These are phyloP conservation scores for Atta colombica DNA, from an alignment of 1,140 invertebrate species.

Conservation along the genomic window DNA sequence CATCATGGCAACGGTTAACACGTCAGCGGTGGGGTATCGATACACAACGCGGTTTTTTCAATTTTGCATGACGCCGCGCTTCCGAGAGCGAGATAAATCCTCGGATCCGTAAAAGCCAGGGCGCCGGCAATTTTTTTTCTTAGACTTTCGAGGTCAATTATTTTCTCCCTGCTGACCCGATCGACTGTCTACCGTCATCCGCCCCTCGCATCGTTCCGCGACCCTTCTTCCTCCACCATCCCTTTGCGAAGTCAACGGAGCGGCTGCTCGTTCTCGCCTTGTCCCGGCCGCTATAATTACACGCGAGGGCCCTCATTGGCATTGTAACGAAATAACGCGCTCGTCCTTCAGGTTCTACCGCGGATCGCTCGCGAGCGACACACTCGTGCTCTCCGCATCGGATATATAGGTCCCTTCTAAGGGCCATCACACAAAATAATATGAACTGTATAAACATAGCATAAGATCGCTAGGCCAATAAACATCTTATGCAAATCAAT, in stretches of 20 bases:
- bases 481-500: too few relatives aligned
- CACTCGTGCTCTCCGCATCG: slow-evolving; percentile 3
- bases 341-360: slow-evolving; percentile 37
- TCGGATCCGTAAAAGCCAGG: slow-evolving; percentile 38
- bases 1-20: background rate
- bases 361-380: background rate
- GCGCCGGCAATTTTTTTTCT: slow-evolving; percentile 60
- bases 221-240: slow-evolving; percentile 27
- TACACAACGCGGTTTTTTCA: slow-evolving; percentile 37
- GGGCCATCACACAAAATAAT: too few relatives aligned
- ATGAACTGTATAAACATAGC: too few relatives aligned
- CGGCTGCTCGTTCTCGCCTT: slow-evolving; percentile 52
- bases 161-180: slow-evolving; percentile 65
- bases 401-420: slow-evolving; percentile 1
- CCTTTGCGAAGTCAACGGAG: slow-evolving; percentile 62
- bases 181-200: slow-evolving; percentile 58
- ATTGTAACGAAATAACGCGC: slow-evolving; percentile 65
- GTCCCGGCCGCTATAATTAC: slow-evolving; percentile 65
- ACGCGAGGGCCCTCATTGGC: slow-evolving; percentile 52
- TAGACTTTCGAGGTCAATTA: slow-evolving; percentile 65
- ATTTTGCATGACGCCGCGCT: slow-evolving; percentile 37
- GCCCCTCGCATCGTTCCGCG: slow-evolving; percentile 23
- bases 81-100: slow-evolving; percentile 32
- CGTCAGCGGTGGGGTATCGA: background rate
- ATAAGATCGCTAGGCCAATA: too few relatives aligned